A percentile compares a stretch with the other conserved stretches of the same genome.
Conservation (phyloP, 2,888 invertebrate genomes). For the Gastracanthus pulcherrimus region DNA sequence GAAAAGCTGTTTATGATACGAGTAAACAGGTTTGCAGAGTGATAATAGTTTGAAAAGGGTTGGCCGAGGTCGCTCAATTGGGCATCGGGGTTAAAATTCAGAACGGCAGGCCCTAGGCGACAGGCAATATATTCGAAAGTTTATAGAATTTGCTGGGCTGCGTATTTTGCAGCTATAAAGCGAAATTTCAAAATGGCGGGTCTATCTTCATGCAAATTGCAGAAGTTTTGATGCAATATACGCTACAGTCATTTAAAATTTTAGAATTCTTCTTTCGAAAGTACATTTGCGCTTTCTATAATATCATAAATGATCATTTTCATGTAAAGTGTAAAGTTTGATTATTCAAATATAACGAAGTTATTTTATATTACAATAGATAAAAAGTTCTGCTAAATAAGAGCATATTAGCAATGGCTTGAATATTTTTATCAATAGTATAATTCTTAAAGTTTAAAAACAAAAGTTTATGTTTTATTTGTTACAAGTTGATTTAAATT, state of each 20-base stretch:
- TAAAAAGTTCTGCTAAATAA: too few species aligned
- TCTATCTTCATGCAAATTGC: slow-evolving; percentile 9
- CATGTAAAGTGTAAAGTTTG: background rate
- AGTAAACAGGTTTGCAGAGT: background rate
- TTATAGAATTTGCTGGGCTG: background rate
- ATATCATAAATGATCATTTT: background rate
- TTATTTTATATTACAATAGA: too few species aligned
- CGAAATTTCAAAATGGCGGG: background rate
- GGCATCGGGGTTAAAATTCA: slow-evolving; percentile 1
- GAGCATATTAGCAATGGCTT: too few species aligned
- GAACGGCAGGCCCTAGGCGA: background rate
- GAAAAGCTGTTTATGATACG: background rate
- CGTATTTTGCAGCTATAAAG: background rate
- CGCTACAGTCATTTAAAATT: background rate
- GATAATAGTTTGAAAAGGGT: background rate
- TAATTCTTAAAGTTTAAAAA: too few species aligned
- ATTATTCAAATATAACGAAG: too few species aligned
- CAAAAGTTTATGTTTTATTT: too few species aligned
- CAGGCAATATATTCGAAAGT: slow-evolving; percentile 1
- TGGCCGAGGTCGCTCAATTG: background rate
- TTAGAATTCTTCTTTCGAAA: background rate
- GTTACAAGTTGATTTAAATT: too few species aligned
- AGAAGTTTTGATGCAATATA: background rate
- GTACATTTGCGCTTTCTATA: background rate
- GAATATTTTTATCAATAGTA: too few species aligned